phyloP scores from a whole-genome alignment of 37 sponge, comb jelly and placozoan genomes.

The Axinella damicornis region DNA sequence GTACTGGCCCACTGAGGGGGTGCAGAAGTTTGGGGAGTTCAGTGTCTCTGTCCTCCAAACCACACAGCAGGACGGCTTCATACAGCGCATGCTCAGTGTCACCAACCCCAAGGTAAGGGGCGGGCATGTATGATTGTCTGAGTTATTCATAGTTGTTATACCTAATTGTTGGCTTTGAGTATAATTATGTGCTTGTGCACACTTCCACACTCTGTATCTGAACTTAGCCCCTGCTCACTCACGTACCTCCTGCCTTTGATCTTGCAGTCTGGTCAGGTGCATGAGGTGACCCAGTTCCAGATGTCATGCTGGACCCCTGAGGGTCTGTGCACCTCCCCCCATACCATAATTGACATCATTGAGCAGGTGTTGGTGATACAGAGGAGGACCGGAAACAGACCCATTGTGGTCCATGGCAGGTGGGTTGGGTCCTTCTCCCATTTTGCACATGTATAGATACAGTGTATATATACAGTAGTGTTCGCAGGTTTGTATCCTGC shows the following conservation, averaged over 20 bases:
- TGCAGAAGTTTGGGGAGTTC: conserved; percentile 25
- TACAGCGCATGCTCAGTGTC: conserved; percentile 15
- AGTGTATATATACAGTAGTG: too few species aligned
- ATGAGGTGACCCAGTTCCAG: conserved; percentile 58
- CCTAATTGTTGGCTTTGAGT: too few species aligned
- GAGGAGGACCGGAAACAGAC: conserved; percentile 64
- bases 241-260: too few species aligned
- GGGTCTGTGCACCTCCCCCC: conserved; percentile 24
- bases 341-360: conserved; percentile 22
- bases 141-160: too few species aligned
- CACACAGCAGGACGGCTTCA: conserved; percentile 32
- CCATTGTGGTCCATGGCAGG: conserved; percentile 68
- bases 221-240: too few species aligned
- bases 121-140: too few species aligned
- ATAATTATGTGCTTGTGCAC: too few species aligned
- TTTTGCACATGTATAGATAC: too few species aligned
- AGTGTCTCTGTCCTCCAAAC: conserved; percentile 12
- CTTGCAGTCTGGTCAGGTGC: conserved; percentile 2
- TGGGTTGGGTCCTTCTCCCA: neutral
- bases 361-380: conserved; percentile 54
- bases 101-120: conserved; percentile 22
- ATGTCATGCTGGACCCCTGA: conserved; percentile 48
- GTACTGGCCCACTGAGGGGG: conserved; percentile 48
- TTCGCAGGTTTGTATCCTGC: too few species aligned
- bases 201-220: too few species aligned